These are phyloP conservation scores for Eristalinus aeneus DNA, from an alignment of 2,888 invertebrate genomes.

Conservation along the genomic window DNA sequence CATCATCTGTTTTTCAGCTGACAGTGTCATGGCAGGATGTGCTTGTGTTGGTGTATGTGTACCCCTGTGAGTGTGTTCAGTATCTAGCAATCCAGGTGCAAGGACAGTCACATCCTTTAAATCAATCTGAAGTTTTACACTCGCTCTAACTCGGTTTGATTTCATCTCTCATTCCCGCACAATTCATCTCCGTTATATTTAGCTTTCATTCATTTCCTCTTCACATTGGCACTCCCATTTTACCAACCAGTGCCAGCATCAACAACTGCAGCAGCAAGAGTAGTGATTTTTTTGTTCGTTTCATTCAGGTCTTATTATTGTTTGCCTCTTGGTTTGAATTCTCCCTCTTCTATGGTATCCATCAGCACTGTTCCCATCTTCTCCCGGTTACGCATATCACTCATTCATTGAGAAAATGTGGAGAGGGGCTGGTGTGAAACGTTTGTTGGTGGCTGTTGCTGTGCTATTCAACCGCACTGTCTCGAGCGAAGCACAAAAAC, in stretches of 20 bases:
- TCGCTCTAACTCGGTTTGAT: not conserved
- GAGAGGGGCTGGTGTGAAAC: not conserved
- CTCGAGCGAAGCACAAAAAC: constrained; percentile 1
- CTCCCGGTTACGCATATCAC: constrained; percentile 4
- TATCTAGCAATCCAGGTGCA: constrained; percentile 51
- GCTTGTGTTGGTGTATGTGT: not conserved
- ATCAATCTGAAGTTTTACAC: constrained; percentile 39
- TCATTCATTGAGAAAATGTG: constrained; percentile 32
- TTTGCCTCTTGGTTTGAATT: constrained; percentile 3
- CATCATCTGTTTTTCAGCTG: constrained; percentile 34
- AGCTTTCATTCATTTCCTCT: constrained; percentile 24
- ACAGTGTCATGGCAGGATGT: constrained; percentile 21
- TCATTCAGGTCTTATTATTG: constrained; percentile 22
- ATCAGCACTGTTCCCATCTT: not conserved
- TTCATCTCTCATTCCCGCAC: not conserved
- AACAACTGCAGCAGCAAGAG: not conserved
- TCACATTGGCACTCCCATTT: constrained; percentile 14
- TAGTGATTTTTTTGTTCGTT: constrained; percentile 33
- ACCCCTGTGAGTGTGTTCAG: not conserved
- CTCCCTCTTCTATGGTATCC: not conserved
- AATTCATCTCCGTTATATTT: constrained; percentile 38
- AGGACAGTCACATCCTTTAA: constrained; percentile 45
- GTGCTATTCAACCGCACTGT: not conserved
- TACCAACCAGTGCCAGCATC: not conserved
- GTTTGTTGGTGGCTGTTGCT: constrained; percentile 12